Evolutionary conservation across 2,888 invertebrate genomes (phyloP).

Genomic region (Pardosa pseudoannulata): DNA sequence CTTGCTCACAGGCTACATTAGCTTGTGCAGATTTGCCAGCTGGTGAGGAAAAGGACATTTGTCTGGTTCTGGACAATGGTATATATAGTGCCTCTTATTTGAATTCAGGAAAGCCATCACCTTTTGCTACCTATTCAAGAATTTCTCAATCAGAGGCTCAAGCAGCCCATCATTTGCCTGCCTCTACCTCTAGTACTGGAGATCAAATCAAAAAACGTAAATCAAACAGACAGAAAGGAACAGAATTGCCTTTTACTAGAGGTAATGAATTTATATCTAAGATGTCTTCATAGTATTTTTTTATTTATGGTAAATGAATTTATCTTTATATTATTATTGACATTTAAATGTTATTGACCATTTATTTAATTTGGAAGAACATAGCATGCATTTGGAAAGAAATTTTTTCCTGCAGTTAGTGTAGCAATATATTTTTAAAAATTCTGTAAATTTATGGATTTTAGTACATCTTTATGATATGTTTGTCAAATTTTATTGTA

Average conservation of each 20-base stretch:
- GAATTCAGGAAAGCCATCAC: slow-evolving; percentile 37
- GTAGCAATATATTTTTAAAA: no score
- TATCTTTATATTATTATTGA: no score
- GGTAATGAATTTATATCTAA: slow-evolving; percentile 32
- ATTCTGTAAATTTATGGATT: no score
- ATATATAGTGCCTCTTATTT: slow-evolving; percentile 53
- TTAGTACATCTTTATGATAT: no score
- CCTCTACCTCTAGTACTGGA: slow-evolving; percentile 48
- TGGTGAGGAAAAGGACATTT: slow-evolving; percentile 51
- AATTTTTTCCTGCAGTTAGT: no score
- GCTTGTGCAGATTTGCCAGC: slow-evolving; percentile 33
- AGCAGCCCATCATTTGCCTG: slow-evolving; percentile 55
- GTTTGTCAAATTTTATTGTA: no score
- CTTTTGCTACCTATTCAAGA: slow-evolving; percentile 56
- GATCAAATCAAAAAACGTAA: slow-evolving; percentile 62
- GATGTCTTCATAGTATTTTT: no score
- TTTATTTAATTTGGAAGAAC: no score
- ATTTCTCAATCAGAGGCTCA: slow-evolving; percentile 43
- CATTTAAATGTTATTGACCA: no score
- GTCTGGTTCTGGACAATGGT: slow-evolving; percentile 62
- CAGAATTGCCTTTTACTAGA: slow-evolving; percentile 27
- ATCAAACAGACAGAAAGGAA: slow-evolving; percentile 45
- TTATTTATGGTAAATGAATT: no score
- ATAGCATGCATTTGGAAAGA: no score
- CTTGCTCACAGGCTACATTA: slow-evolving; percentile 41